Evolutionary conservation across 2,113 vertebrate species (phyloP).

Genomic region (Passer domesticus): DNA sequence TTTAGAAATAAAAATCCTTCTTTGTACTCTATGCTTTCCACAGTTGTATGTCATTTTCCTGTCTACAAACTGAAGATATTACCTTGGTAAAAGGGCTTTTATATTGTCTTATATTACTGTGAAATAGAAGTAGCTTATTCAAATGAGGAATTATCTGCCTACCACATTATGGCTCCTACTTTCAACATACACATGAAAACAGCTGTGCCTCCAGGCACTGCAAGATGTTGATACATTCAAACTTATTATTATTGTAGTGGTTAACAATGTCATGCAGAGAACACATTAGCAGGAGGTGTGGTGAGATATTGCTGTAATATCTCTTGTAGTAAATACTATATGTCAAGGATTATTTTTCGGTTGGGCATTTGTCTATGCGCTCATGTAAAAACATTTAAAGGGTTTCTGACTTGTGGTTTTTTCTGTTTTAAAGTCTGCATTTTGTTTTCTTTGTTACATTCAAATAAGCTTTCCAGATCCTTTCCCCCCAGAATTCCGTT

Average conservation of each 20-base stretch:
- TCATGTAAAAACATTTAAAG: neutral
- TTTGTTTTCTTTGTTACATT: neutral
- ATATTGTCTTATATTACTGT: neutral
- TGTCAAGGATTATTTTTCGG: neutral
- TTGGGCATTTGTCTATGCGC: neutral
- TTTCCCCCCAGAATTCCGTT: neutral
- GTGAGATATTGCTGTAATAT: neutral
- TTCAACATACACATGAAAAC: neutral
- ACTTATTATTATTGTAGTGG: neutral
- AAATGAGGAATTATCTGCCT: conserved; percentile 40
- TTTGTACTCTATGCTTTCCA: neutral
- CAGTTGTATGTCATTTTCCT: neutral
- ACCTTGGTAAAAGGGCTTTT: conserved; percentile 5
- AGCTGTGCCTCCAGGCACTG: neutral
- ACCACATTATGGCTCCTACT: neutral
- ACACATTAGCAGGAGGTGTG: neutral
- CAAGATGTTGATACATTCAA: neutral
- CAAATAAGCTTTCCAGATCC: neutral
- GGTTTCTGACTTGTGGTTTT: neutral
- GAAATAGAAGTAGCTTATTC: conserved; percentile 24
- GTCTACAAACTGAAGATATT: neutral
- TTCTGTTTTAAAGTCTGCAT: neutral
- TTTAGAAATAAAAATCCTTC: conserved; percentile 1
- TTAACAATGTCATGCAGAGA: neutral
- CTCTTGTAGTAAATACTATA: neutral